Percentiles rank a stretch among this genome's conserved stretches.
These are phyloP conservation scores for Clarias magur DNA, from an alignment of 2,113 vertebrate genomes.

Conservation along the genomic window DNA sequence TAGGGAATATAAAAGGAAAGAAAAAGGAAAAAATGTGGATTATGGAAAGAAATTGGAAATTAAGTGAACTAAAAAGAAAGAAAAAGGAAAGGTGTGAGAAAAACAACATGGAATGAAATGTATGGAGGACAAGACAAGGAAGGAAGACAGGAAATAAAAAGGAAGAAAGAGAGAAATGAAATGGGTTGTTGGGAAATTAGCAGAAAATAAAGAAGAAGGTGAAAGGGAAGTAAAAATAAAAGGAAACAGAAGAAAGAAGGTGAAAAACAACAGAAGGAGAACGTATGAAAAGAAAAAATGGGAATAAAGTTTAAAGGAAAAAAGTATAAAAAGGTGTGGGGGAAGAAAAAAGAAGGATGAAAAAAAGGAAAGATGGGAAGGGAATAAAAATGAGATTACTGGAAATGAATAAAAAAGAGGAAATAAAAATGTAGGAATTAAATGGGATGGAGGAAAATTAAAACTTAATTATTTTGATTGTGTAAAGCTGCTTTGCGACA, in stretches of 20 bases:
- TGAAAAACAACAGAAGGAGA: background rate
- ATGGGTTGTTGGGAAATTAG: too few relatives aligned
- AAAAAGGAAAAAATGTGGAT: too few relatives aligned
- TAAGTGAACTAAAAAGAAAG: too few relatives aligned
- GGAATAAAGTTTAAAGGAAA: background rate
- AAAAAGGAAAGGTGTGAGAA: too few relatives aligned
- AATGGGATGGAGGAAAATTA: background rate
- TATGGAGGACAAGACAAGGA: background rate
- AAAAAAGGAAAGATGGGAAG: background rate
- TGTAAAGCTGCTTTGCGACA: too few relatives aligned
- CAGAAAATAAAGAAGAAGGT: background rate
- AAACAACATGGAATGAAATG: background rate
- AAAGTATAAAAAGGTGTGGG: too few relatives aligned
- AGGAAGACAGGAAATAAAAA: too few relatives aligned
- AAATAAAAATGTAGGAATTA: background rate
- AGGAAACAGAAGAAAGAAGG: background rate
- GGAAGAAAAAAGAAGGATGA: background rate
- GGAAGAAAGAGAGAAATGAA: background rate
- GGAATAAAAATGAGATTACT: background rate
- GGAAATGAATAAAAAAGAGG: background rate
- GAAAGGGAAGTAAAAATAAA: background rate
- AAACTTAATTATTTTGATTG: too few relatives aligned
- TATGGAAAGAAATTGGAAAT: too few relatives aligned
- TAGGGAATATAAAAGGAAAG: too few relatives aligned
- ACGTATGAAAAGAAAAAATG: background rate